A percentile compares a stretch with the other conserved stretches of the same genome.
These are phyloP conservation scores for Stegodyphus mimosarum DNA, from an alignment of 1,140 invertebrate genomes.

Conservation along the genomic window DNA sequence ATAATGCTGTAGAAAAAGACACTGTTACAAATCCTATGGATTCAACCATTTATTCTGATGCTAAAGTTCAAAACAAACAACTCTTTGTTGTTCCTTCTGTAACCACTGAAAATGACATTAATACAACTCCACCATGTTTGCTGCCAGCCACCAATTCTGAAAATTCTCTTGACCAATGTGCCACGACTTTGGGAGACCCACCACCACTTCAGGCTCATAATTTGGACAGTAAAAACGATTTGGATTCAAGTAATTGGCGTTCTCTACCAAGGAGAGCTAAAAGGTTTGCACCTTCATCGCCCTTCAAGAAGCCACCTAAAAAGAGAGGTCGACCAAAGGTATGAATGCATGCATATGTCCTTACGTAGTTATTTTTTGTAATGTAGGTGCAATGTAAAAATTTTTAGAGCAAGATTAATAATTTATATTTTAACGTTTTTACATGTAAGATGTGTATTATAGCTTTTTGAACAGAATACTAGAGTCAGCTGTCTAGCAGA, in stretches of 20 bases:
- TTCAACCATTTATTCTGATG: neutral
- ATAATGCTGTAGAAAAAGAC: slow-evolving; percentile 12
- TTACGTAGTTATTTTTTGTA: neutral
- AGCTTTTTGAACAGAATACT: too few species aligned
- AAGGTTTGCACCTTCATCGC: slow-evolving; percentile 43
- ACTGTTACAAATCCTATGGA: neutral
- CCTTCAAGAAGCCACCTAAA: slow-evolving; percentile 37
- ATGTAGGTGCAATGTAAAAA: neutral
- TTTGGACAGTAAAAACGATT: slow-evolving; percentile 15
- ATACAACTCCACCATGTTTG: slow-evolving; percentile 2
- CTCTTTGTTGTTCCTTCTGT: neutral
- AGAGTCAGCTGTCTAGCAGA: too few species aligned
- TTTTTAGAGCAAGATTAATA: too few species aligned
- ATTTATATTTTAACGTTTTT: too few species aligned
- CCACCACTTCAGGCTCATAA: slow-evolving; percentile 10
- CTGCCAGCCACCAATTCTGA: neutral
- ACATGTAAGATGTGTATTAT: too few species aligned
- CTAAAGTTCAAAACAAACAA: neutral
- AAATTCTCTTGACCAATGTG: neutral
- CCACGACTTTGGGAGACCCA: neutral
- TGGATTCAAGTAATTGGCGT: slow-evolving; percentile 15
- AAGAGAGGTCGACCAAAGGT: slow-evolving; percentile 46
- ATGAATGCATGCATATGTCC: neutral
- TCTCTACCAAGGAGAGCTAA: slow-evolving; percentile 41
- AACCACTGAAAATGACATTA: slow-evolving; percentile 13